Evolutionary conservation across 2,113 vertebrate genomes (phyloP).

Genomic region (Capreolus pygargus): DNA sequence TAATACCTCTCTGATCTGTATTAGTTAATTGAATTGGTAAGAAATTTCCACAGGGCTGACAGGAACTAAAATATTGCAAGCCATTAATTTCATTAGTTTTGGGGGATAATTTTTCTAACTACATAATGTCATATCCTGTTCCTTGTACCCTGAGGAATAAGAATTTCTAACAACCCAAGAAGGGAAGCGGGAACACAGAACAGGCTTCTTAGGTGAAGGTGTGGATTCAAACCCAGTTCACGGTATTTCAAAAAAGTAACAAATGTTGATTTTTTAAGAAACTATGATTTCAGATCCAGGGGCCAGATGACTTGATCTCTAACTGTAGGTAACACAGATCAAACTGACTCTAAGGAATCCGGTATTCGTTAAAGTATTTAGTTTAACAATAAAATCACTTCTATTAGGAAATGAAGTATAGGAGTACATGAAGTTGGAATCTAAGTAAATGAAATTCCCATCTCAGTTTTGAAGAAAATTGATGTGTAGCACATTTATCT

Average conservation of each 20-base stretch:
- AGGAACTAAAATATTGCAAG: conserved; percentile 1
- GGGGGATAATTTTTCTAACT: neutral
- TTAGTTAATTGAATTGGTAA: neutral
- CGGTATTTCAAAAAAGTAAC: neutral
- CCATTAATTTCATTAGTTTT: neutral
- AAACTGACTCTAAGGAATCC: neutral
- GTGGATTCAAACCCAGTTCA: neutral
- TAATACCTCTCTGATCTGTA: neutral
- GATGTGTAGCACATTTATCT: neutral
- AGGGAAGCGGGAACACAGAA: neutral
- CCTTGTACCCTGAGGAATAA: neutral
- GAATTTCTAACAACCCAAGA: neutral
- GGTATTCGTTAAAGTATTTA: neutral
- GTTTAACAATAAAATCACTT: neutral
- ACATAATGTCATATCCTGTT: neutral
- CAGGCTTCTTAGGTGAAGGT: neutral
- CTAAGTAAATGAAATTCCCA: neutral
- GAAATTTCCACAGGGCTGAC: neutral
- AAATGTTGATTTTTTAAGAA: conserved; percentile 6
- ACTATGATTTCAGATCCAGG: neutral
- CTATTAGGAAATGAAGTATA: neutral
- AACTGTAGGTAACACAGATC: neutral
- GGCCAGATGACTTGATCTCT: neutral
- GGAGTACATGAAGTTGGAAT: neutral
- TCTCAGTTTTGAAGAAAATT: neutral